A percentile compares a stretch with the other conserved stretches of the same genome.
phyloP scores from a whole-genome alignment of 2,113 vertebrate species.

The Triplophysa rosa region DNA sequence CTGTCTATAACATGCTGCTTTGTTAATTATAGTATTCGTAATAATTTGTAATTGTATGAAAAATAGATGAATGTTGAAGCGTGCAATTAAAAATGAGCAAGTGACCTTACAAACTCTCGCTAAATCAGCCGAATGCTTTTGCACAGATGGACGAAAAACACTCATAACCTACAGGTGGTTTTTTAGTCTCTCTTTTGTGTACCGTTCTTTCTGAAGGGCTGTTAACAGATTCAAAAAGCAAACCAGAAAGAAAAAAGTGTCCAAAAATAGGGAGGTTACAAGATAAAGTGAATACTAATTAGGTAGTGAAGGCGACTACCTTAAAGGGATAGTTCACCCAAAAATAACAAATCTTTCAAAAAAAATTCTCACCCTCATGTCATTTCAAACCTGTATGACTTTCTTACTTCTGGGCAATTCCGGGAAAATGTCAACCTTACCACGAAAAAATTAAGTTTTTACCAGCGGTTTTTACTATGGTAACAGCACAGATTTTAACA shows the following conservation, averaged over 20 bases:
- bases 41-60: slow-evolving; percentile 31
- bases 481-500: too few species aligned
- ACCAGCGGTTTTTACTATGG: too few species aligned
- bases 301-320: too few species aligned
- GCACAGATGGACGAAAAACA: slow-evolving; percentile 9
- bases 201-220: neutral
- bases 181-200: neutral
- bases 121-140: neutral
- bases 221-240: neutral
- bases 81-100: slow-evolving; percentile 4
- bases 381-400: too few species aligned
- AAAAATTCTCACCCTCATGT: too few species aligned
- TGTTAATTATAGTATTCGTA: slow-evolving; percentile 33
- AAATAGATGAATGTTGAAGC: neutral
- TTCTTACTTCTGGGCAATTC: too few species aligned
- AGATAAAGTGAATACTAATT: too few species aligned
- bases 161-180: slow-evolving; percentile 4
- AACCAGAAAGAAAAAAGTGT: neutral
- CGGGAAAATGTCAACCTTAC: too few species aligned
- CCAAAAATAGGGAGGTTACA: too few species aligned
- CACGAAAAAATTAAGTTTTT: too few species aligned
- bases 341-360: too few species aligned
- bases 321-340: too few species aligned
- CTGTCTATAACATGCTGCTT: slow-evolving; percentile 35
- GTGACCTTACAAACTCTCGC: neutral